Evolutionary conservation across 2,113 vertebrate species (phyloP).

Genomic region (Erpornis zantholeuca): DNA sequence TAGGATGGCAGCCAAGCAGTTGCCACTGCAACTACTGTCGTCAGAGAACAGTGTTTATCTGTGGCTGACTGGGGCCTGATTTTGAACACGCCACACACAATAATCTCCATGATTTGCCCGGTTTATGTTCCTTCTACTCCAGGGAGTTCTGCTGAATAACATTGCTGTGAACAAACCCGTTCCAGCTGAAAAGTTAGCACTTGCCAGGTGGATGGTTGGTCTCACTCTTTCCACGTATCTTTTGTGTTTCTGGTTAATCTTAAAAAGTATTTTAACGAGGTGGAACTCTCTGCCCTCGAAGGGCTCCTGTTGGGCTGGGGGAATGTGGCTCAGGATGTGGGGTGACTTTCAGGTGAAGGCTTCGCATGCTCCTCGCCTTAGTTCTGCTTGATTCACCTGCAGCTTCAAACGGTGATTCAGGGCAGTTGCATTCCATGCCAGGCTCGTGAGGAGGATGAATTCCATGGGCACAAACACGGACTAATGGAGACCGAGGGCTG

Average conservation of each 20-base stretch:
- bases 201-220: not conserved
- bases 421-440: not conserved
- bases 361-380: not conserved
- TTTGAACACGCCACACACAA: not conserved
- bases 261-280: not conserved
- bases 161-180: not conserved
- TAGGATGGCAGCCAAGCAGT: constrained; percentile 52
- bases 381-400: constrained; percentile 20
- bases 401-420: not conserved
- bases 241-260: not conserved
- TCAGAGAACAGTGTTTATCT: constrained; percentile 44
- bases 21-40: constrained; percentile 25
- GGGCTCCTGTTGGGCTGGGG: not conserved
- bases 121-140: not conserved
- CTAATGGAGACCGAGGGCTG: not conserved
- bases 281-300: not conserved
- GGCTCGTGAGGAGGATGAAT: not conserved
- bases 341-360: not conserved
- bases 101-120: not conserved
- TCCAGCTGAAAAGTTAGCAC: not conserved
- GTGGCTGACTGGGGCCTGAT: not conserved
- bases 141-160: not conserved
- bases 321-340: not conserved
- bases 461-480: not conserved
- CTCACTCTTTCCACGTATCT: not conserved